Evolutionary conservation across 2,888 invertebrate genomes (phyloP).

Genomic region (Steinernema carpocapsae): DNA sequence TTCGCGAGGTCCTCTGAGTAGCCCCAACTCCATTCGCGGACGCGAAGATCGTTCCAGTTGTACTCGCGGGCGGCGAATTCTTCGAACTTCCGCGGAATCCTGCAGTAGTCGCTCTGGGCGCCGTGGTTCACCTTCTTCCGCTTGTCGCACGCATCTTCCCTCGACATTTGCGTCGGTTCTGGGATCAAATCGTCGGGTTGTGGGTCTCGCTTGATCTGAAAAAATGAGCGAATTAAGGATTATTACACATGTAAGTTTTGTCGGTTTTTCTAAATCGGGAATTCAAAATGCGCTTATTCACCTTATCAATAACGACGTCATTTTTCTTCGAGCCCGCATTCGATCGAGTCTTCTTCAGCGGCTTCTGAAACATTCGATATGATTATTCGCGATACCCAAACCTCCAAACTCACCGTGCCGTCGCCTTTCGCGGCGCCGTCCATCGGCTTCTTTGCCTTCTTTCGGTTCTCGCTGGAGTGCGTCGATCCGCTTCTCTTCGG

Average conservation of each 20-base stretch:
- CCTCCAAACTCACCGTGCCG: too few species aligned
- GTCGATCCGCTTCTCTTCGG: background rate
- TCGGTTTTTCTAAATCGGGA: background rate
- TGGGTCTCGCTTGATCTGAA: too few species aligned
- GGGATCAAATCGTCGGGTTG: background rate
- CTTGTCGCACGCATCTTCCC: background rate
- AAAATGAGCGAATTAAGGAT: too few species aligned
- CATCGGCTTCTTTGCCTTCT: too few species aligned
- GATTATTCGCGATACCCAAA: too few species aligned
- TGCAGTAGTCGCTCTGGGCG: conserved; percentile 17
- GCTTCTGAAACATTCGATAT: too few species aligned
- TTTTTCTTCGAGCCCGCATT: background rate
- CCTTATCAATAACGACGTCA: background rate
- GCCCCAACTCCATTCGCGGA: conserved; percentile 30
- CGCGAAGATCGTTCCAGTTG: conserved; percentile 16
- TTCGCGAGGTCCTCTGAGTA: background rate
- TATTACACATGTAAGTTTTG: too few species aligned
- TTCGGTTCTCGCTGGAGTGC: too few species aligned
- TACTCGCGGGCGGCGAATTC: conserved; percentile 24
- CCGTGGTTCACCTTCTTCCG: conserved; percentile 8
- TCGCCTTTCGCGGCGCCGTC: too few species aligned
- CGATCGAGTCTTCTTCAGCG: background rate
- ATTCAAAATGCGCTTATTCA: background rate
- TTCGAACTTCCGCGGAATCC: conserved; percentile 17
- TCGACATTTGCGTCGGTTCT: conserved; percentile 5